A percentile compares a stretch with the other conserved stretches of the same genome.
These are phyloP conservation scores for Manduca sexta DNA, from an alignment of 1,140 invertebrate species.

Conservation along the genomic window DNA sequence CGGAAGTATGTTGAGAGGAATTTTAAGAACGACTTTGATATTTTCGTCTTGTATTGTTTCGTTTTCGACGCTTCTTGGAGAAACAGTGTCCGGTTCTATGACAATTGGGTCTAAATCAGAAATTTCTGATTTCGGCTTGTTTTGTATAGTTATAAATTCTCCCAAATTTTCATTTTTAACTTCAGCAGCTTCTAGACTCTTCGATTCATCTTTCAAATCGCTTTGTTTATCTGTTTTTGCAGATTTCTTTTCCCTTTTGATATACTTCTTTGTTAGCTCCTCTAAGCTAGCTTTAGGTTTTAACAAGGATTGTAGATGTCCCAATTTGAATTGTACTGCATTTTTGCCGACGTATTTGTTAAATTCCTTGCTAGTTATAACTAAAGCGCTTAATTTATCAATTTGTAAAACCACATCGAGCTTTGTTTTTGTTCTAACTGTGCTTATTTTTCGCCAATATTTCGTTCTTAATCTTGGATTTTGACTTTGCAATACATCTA, in stretches of 20 bases:
- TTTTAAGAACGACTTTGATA: conserved; percentile 36
- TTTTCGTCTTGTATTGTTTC: conserved; percentile 13
- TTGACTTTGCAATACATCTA: conserved; percentile 41
- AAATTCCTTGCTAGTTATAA: conserved; percentile 39
- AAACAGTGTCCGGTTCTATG: conserved; percentile 4
- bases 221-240: neutral
- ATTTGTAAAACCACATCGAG: conserved; percentile 56
- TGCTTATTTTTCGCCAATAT: conserved; percentile 58
- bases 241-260: neutral
- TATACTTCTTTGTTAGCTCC: conserved; percentile 22
- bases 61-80: conserved; percentile 3
- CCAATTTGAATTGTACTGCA: conserved; percentile 44
- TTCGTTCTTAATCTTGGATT: conserved; percentile 56
- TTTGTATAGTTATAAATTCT: neutral
- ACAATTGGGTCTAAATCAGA: conserved; percentile 13
- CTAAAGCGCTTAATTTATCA: conserved; percentile 54
- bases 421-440: conserved; percentile 31
- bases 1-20: conserved; percentile 40
- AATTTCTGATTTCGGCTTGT: neutral
- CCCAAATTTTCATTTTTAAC: neutral
- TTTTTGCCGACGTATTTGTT: conserved; percentile 32
- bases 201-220: conserved; percentile 1
- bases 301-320: conserved; percentile 43
- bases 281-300: conserved; percentile 36
- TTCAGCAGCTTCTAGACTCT: neutral